These are phyloP conservation scores for Bombylius discolor DNA, from an alignment of 2,888 invertebrate species.

Conservation along the genomic window DNA sequence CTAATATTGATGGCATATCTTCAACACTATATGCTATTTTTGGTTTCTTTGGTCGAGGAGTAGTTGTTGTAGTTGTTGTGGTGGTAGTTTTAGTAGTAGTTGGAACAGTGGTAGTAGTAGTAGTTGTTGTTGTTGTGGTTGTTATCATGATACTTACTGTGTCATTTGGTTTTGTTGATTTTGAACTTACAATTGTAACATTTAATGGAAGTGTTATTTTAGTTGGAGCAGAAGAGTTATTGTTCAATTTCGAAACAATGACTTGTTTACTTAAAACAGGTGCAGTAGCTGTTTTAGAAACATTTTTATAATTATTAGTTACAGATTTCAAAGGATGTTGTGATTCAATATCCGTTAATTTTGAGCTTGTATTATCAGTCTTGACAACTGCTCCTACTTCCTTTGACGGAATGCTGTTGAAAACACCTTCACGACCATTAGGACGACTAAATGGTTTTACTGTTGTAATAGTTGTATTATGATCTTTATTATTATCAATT, in stretches of 20 bases:
- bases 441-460: background rate
- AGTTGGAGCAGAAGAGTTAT: background rate
- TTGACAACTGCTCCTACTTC: background rate
- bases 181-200: too few relatives aligned
- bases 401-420: background rate
- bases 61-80: constrained; percentile 25
- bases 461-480: background rate
- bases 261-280: background rate
- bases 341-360: background rate
- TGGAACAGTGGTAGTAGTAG: constrained; percentile 18
- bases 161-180: too few relatives aligned
- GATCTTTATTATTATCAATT: background rate
- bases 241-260: too few relatives aligned
- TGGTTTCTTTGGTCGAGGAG: constrained; percentile 40
- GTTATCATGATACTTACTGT: background rate
- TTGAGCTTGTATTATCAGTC: background rate
- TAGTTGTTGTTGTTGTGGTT: background rate
- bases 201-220: background rate
- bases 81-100: constrained; percentile 22
- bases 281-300: background rate
- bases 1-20: constrained; percentile 23
- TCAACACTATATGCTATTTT: constrained; percentile 37
- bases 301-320: background rate
- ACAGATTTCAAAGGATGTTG: too few relatives aligned
- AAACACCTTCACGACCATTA: background rate